These are phyloP conservation scores for Barnardius zonarius DNA, from an alignment of 2,113 vertebrate genomes.

Conservation along the genomic window DNA sequence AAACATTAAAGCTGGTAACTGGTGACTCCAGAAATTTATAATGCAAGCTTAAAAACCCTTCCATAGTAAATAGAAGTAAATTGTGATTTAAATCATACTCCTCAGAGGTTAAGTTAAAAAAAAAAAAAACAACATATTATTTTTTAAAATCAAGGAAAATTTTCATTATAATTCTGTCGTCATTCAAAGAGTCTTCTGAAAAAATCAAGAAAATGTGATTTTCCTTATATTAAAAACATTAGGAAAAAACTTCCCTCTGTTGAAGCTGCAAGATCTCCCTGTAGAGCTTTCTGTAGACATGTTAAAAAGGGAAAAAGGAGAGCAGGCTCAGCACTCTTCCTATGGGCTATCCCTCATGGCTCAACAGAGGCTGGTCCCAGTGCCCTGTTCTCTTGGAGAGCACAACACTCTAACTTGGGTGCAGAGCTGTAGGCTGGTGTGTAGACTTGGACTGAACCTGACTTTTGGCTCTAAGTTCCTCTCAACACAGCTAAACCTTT, in stretches of 20 bases:
- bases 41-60: neutral
- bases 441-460: neutral
- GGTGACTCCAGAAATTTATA: neutral
- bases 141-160: neutral
- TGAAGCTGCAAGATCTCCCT: neutral
- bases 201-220: neutral
- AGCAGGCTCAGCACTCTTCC: neutral
- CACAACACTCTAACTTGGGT: neutral
- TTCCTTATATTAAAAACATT: neutral
- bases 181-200: neutral
- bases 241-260: neutral
- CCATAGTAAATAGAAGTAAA: neutral
- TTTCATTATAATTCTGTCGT: neutral
- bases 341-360: neutral
- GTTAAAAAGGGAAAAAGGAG: neutral
- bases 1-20: neutral
- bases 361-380: neutral
- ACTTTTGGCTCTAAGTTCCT: neutral
- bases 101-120: neutral
- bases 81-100: neutral
- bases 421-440: neutral
- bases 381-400: rapidly evolving
- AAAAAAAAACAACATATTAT: neutral
- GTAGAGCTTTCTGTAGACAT: neutral
- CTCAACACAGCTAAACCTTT: rapidly evolving